Conservation (phyloP, 2,888 invertebrate species). For the Pristionchus arcanus region DNA sequence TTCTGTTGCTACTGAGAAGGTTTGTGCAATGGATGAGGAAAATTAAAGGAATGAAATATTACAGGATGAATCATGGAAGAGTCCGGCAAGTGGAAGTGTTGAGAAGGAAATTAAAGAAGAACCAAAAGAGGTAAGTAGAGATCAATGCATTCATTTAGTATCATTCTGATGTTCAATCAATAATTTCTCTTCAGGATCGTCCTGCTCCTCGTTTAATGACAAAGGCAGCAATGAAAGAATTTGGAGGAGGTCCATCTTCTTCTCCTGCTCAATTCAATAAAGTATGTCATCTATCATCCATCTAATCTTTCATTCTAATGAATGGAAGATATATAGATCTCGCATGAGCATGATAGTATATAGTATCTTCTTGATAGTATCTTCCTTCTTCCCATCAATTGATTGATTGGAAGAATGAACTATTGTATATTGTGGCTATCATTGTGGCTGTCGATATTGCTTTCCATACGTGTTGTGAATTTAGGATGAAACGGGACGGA, state of each 20-base stretch:
- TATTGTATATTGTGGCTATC: background rate
- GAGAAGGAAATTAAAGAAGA: slow-evolving; percentile 50
- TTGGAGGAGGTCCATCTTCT: background rate
- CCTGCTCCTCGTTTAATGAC: slow-evolving; percentile 42
- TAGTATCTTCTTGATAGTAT: too few species aligned
- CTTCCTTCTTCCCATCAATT: background rate
- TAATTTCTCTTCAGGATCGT: background rate
- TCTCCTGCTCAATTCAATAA: background rate
- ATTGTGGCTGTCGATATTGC: slow-evolving; percentile 9
- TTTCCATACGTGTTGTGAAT: background rate
- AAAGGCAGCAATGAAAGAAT: slow-evolving; percentile 50
- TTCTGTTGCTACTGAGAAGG: slow-evolving; percentile 21
- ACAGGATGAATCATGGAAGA: slow-evolving; percentile 20
- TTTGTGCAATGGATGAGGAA: background rate
- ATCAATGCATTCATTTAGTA: too few species aligned
- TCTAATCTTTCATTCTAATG: background rate
- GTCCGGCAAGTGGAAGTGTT: slow-evolving; percentile 16
- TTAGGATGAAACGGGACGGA: slow-evolving; percentile 14
- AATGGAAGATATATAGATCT: background rate
- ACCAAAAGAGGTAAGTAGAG: background rate
- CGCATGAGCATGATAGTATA: slow-evolving; percentile 45
- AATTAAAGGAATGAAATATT: background rate
- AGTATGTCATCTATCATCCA: background rate
- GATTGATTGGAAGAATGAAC: background rate
- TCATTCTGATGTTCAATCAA: background rate